Conservation (phyloP, 2,888 invertebrate genomes). For the Drosophila peninsularis region DNA sequence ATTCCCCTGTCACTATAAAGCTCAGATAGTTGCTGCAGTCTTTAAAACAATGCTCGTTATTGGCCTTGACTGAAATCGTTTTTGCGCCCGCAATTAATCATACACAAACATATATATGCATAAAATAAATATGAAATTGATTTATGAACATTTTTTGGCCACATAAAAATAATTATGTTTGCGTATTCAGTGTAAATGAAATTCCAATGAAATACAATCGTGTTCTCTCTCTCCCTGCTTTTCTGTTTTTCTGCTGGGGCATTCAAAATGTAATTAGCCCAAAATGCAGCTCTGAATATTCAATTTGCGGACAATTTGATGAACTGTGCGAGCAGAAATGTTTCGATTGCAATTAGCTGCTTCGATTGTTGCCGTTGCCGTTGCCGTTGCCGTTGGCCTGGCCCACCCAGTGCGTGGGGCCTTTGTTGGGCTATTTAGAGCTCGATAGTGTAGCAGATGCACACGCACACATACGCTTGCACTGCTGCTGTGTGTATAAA, state of each 20-base stretch:
- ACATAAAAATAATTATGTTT: conserved; percentile 4
- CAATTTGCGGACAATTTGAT: conserved; percentile 23
- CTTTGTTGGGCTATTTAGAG: not conserved
- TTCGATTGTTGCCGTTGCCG: not conserved
- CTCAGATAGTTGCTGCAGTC: too few species aligned
- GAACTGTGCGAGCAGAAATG: conserved; percentile 8
- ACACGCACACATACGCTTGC: not conserved
- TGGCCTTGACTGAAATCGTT: conserved; percentile 1
- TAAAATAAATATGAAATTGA: conserved; percentile 1
- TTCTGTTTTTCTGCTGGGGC: too few species aligned
- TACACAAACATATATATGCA: not conserved
- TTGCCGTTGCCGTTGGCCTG: conserved; percentile 9
- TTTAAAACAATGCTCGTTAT: not conserved
- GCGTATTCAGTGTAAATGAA: conserved; percentile 15
- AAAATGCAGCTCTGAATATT: conserved; percentile 1
- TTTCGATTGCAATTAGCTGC: not conserved
- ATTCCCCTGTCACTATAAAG: too few species aligned
- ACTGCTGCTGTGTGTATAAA: not conserved
- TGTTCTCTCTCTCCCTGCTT: too few species aligned
- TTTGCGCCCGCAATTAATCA: conserved; percentile 21
- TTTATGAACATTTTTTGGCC: conserved; percentile 11
- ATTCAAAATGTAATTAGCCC: conserved; percentile 9
- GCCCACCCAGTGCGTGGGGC: conserved; percentile 29
- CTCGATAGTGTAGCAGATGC: conserved; percentile 5
- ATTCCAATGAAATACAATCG: conserved; percentile 7